Evolutionary conservation across 2,113 vertebrate species (phyloP).

Genomic region (Diphyllodes magnificus): DNA sequence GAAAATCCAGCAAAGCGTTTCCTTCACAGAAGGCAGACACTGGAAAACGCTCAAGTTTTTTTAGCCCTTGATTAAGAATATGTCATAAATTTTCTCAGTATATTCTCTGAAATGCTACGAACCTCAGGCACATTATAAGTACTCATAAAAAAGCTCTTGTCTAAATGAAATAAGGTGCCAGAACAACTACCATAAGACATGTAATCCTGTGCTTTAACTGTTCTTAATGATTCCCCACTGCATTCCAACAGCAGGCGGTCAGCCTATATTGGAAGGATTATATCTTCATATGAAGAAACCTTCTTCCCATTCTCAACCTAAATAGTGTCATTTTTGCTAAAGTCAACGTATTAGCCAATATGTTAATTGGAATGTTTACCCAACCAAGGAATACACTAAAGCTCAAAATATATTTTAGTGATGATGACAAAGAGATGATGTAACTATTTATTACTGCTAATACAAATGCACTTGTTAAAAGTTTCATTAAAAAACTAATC

Average conservation of each 20-base stretch:
- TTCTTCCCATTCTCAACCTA: neutral
- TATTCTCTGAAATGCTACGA: neutral
- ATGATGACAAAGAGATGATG: neutral
- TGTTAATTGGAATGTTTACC: neutral
- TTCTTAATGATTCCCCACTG: neutral
- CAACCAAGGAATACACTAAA: neutral
- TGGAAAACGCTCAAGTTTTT: neutral
- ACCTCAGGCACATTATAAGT: neutral
- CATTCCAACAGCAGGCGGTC: neutral
- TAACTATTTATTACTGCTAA: neutral
- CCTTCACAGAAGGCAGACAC: neutral
- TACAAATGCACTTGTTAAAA: neutral
- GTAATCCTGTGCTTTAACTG: neutral
- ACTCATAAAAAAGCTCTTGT: neutral
- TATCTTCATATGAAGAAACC: neutral
- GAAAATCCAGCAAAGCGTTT: neutral
- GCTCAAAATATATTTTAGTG: neutral
- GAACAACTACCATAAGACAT: neutral
- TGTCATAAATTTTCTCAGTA: neutral
- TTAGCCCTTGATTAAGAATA: neutral
- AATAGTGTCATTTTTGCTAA: neutral
- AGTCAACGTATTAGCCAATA: neutral
- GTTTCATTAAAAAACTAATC: neutral
- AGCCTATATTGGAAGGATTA: neutral
- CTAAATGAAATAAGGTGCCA: neutral